Evolutionary conservation across 2,888 invertebrate genomes (phyloP), one percentile per base, ranked within the genome.

Genomic region (Cylindroiulus punctatus): DNA sequence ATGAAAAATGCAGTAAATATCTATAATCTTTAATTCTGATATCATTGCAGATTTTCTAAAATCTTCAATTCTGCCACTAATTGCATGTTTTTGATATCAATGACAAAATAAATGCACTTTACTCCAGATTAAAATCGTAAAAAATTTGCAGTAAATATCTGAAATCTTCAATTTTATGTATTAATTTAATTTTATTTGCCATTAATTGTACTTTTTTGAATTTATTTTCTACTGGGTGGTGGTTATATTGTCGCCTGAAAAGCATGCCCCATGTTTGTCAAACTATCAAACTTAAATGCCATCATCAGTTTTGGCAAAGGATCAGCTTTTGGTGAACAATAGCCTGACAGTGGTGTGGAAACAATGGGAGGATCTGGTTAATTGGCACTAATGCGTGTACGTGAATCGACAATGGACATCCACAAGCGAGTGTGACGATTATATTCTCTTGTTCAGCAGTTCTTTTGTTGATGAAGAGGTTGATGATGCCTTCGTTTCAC

Each of bases 381-480:
- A 65, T 65, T 65, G 65, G 65, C 26, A 65, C 65, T 65, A 65
- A 65, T 65, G 65, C 65, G 65, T 65, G 65, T 26, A 10, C 26
- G 22, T 65, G 26, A 65, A 22, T 4, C 22, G 22, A n/a, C 65
- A 65, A 65, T 65, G 22, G 22, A 26, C 65, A 4, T 65, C 26
- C 26, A 65, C 26, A 22, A 26, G 65, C 65, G 52, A 65, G 12
- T 22, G 22, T 26, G 10, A 22, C 26, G 65, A 65, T 65, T 65
- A 65, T 4, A 65, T 65, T 65, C 65, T 65, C 10, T 65, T 65
- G 22, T 65, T 65, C 22, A 65, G 65, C 10, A 22, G 26, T 65
- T 65, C 65, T 65, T 65, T 65, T 65, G 65, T 65, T 65, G 65
- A 65, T 65, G 26, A 65, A 65, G 22, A 65, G 65, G 65, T 65